phyloP scores from a whole-genome alignment of 2,113 vertebrate species.

The Clarias magur region DNA sequence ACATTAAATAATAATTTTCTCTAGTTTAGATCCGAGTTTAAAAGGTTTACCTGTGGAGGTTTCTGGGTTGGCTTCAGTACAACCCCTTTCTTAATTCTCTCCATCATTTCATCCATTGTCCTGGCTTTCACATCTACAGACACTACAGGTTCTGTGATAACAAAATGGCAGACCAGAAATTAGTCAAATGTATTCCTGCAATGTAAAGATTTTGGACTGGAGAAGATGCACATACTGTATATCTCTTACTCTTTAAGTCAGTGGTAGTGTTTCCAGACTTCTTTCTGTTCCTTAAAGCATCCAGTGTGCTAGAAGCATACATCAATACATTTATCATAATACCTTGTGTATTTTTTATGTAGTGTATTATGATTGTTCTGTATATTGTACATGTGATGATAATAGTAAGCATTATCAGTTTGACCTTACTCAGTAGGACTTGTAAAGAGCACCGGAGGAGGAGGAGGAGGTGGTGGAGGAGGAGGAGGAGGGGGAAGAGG shows the following conservation, averaged over 20 bases:
- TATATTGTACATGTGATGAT: not conserved
- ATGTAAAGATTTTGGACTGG: not conserved
- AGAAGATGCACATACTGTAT: not conserved
- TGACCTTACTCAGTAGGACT: constrained; percentile 39
- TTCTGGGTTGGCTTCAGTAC: constrained; percentile 64
- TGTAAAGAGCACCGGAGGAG: constrained; percentile 34
- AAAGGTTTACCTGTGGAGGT: constrained; percentile 58
- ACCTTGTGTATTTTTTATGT: not conserved
- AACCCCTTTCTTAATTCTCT: constrained; percentile 78
- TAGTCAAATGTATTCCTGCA: not conserved
- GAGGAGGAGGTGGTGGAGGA: constrained; percentile 40
- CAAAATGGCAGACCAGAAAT: not conserved
- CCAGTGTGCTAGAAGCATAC: constrained; percentile 58
- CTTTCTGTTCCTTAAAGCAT: constrained; percentile 65
- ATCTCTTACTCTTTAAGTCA: constrained; percentile 57
- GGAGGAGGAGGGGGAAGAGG: constrained; percentile 53
- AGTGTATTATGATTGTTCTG: not conserved
- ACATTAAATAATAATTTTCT: too few species aligned
- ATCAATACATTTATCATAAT: constrained; percentile 6
- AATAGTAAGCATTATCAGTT: not conserved
- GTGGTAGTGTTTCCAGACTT: constrained; percentile 33
- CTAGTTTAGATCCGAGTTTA: not conserved
- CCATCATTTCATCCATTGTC: constrained; percentile 84
- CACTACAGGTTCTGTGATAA: constrained; percentile 46
- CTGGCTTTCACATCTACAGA: constrained; percentile 60